phyloP scores from a whole-genome alignment of 2,113 vertebrate genomes.

The Rattus norvegicus region GRCr8 NC_086039.1:153416501-153417000 shows the following conservation, averaged over 20 bases:
- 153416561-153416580: constrained; percentile 89
- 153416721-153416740: constrained; percentile 35
- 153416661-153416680: constrained; percentile 46
- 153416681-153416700: constrained; percentile 45
- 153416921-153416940: constrained; percentile 18
- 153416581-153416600: constrained; percentile 83
- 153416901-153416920: not conserved
- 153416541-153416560: constrained; percentile 87
- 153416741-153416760: constrained; percentile 7
- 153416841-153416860: constrained; percentile 8
- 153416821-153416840: not conserved
- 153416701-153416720: constrained; percentile 34
- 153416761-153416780: not conserved
- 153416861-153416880: constrained; percentile 26
- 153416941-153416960: constrained; percentile 16
- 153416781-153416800: constrained; percentile 2
- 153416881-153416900: constrained; percentile 50
- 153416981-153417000: not conserved
- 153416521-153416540: constrained; percentile 79
- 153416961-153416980: not conserved
- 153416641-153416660: constrained; percentile 68
- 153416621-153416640: constrained; percentile 78
- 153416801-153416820: constrained; percentile 45
- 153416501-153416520: constrained; percentile 85
- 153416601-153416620: constrained; percentile 84